Evolutionary conservation across 2,888 invertebrate species (phyloP), one percentile per base, ranked within the genome.

Genomic region (Pammene fasciana): DNA sequence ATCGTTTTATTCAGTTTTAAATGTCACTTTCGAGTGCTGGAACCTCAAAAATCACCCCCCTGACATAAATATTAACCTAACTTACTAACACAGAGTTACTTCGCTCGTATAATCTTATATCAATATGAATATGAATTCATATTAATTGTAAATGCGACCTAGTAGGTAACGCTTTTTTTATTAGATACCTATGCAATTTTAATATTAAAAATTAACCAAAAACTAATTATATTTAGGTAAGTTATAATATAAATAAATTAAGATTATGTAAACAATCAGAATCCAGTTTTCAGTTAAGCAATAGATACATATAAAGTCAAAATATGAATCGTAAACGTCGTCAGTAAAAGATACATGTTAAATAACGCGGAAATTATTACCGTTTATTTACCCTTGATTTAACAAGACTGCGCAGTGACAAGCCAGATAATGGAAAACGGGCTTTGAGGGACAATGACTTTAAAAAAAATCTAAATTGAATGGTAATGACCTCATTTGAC

Each of bases 351-450:
- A n/a, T n/a, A n/a, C n/a, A n/a, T n/a, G n/a, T n/a, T 60, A 67
- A 68, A 62, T 62, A 68, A 68, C 61, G 18, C 61, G 14, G 55
- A 67, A 54, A 55, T 67, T 67, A 67, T 61, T 61, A 50, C 26
- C 61, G 60, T 67, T 67, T 54, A 45, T 60, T 55, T 61, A 55
- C 61, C 55, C 46, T 67, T 48, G 67, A 55, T 67, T 60, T 41
- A 7, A 18, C 18, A 52, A 60, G 60, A 18, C 54, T 55, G 38
- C 18, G 13, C 50, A 60, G 26, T 14, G 60, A 61, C 38, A 26
- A 50, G 54, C 46, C 26, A 26, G 26, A 26, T 26, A 26, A 26
- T 26, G 4, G 26, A 45, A 34, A 36, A 34, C n/a, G 11, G 66
- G 52, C 43, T 43, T 14, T 0, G 36, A 34, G 26, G 41, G 36